phyloP scores from a whole-genome alignment of 2,797 vertebrate genomes.

The Esox lucius region DNA sequence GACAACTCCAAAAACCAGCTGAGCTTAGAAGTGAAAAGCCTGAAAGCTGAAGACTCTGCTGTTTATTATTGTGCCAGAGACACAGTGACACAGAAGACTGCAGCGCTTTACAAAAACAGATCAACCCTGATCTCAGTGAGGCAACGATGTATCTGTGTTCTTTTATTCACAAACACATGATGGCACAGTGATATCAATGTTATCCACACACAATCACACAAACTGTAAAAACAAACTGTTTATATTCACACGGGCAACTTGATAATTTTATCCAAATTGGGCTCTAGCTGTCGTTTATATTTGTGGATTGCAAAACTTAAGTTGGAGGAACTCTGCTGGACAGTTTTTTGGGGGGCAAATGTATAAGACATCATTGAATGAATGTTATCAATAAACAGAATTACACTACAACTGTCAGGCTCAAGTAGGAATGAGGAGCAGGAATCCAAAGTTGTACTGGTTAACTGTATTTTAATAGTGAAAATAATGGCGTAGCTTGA shows the following conservation, averaged over 20 bases:
- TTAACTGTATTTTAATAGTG: too few relatives aligned
- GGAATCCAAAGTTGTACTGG: too few relatives aligned
- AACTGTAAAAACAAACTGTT: not conserved
- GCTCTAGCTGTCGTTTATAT: too few relatives aligned
- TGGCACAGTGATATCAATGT: not conserved
- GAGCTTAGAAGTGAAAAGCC: conserved; percentile 21
- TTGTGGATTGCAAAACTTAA: too few relatives aligned
- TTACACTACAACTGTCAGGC: too few relatives aligned
- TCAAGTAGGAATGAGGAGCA: too few relatives aligned
- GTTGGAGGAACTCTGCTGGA: not conserved
- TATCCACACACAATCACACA: not conserved
- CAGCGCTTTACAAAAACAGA: conserved; percentile 8
- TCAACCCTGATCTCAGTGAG: not conserved
- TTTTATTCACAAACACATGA: not conserved
- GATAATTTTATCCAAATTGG: too few relatives aligned
- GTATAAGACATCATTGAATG: not conserved
- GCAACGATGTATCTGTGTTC: not conserved
- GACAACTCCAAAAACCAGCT: conserved; percentile 28
- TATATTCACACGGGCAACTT: not conserved
- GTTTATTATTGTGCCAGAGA: conserved; percentile 27
- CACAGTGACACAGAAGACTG: conserved; percentile 13
- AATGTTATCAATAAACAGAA: not conserved
- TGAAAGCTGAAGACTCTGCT: conserved; percentile 27
- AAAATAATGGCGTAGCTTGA: too few relatives aligned
- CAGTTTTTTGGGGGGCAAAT: not conserved